Evolutionary conservation across 2,888 invertebrate species (phyloP).

Genomic region (Sacculina carcini): DNA sequence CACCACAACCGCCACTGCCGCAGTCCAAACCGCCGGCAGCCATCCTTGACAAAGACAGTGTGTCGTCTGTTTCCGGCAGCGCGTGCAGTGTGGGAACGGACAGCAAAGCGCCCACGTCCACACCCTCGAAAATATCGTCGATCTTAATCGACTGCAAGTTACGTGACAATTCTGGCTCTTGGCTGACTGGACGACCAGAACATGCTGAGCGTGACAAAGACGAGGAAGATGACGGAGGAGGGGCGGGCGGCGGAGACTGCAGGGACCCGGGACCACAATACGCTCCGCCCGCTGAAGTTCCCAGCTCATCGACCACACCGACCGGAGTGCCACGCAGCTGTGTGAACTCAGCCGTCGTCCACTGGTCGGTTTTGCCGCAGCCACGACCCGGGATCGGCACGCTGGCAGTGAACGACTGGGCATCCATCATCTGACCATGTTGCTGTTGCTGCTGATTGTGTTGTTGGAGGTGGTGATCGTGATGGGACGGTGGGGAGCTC

Average conservation of each 20-base stretch:
- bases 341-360: neutral
- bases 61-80: neutral
- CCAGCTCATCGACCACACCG: neutral
- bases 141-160: neutral
- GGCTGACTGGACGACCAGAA: neutral
- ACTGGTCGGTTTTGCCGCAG: no score
- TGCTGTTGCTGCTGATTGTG: no score
- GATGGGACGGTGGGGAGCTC: no score
- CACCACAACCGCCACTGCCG: neutral
- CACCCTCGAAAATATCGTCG: neutral
- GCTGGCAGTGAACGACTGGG: neutral
- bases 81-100: neutral
- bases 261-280: no score
- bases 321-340: neutral
- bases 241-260: neutral
- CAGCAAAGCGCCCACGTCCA: neutral
- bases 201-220: no score
- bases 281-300: neutral
- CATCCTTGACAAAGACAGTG: neutral
- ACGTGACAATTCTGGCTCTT: neutral
- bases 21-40: neutral
- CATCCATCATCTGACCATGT: neutral
- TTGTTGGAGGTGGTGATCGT: no score
- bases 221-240: neutral
- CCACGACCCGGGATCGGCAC: neutral